Evolutionary conservation across 2,888 invertebrate species (phyloP), one percentile per base, ranked within the genome.

Genomic region (Drosophila neotestacea): DNA sequence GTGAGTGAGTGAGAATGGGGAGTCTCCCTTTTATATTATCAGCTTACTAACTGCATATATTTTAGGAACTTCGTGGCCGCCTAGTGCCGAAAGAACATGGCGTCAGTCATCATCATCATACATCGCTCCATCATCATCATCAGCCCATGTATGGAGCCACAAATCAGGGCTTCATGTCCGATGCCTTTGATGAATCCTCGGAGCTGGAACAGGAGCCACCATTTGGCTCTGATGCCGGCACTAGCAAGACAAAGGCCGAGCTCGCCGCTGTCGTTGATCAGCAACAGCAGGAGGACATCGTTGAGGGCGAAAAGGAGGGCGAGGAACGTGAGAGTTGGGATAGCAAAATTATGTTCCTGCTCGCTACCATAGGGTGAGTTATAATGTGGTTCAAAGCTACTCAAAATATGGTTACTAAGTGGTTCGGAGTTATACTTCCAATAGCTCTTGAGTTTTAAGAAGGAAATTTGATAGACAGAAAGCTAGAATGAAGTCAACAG

Each of bases 311-410:
- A 22, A 95, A 94, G 7, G 96, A 95, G 78, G 91, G 91, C 2
- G 95, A 94, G 41, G 97, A 96, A 81, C 93, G 98, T 46, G 98
- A 98, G 92, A 97, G 97, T 50, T 98, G 98, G 98, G 98, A 98
- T 92, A 97, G 96, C 92, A 98, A 98, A 92, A 93, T 98, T 64
- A 98, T 98, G 54, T 98, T 98, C 92, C 94, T 98, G 16, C 92
- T 98, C 79, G 98, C 98, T 0, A 98, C 98, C n/a, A 96, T 98
- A 42, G 97, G 97, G 62, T 93, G 73, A 77, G 81, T 73, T 1
- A 6, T 6, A 7, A 28, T 9, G 9, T 30, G 11, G 6, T 7
- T 0, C 10, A 30, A 6, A 46, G 7, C 6, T 30, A 22, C 22
- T 2, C 22, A 22, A 22, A 22, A 22, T 22, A 22, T 22, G 22